phyloP scores from a whole-genome alignment of 1,140 invertebrate genomes.

The Bactericera cockerelli region DNA sequence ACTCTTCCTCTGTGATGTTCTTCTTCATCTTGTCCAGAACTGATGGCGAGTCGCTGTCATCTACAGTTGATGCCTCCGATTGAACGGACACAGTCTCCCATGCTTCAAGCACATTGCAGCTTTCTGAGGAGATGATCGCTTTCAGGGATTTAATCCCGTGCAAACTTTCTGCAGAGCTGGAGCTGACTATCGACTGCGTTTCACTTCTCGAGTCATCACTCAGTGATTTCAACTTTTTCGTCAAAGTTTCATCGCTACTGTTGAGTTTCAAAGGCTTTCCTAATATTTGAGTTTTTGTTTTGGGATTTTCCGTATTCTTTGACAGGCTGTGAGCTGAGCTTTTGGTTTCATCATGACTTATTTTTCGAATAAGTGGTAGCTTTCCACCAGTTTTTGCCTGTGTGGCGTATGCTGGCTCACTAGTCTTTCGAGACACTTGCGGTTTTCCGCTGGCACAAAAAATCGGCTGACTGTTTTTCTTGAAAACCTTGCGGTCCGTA shows the following conservation, averaged over 20 bases:
- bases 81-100: background rate
- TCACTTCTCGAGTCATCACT: no score
- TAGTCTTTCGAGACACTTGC: background rate
- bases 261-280: no score
- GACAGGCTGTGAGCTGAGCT: no score
- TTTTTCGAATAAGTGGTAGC: background rate
- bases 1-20: background rate
- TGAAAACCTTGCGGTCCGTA: background rate
- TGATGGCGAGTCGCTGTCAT: background rate
- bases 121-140: no score
- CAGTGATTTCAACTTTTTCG: no score
- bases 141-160: no score
- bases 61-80: background rate
- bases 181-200: no score
- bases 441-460: background rate
- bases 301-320: no score
- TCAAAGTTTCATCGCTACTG: no score
- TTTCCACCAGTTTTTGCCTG: background rate
- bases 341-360: background rate
- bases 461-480: background rate
- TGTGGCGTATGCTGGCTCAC: background rate
- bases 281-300: no score
- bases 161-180: no score
- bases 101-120: background rate
- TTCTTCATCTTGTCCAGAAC: background rate